phyloP scores from a whole-genome alignment of 2,113 vertebrate genomes.

The Hippopotamus amphibius region DNA sequence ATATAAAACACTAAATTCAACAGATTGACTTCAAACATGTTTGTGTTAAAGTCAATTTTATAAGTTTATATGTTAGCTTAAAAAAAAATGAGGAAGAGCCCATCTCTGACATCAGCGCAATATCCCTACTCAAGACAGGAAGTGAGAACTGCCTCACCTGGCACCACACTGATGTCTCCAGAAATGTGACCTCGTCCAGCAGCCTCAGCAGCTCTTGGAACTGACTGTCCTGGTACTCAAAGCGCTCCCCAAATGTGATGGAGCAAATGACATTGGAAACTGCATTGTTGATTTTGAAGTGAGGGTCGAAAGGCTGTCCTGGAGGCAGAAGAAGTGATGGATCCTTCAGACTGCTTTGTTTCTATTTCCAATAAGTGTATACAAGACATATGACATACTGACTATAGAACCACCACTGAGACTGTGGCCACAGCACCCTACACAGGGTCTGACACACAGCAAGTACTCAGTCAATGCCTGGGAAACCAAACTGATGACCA shows the following conservation, averaged over 20 bases:
- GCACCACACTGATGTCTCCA: slow-evolving; percentile 77
- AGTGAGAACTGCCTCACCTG: slow-evolving; percentile 81
- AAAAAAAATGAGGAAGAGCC: background rate
- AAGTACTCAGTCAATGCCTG: background rate
- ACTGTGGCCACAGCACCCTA: background rate
- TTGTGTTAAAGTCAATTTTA: background rate
- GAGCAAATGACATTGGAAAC: slow-evolving; percentile 92
- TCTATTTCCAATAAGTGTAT: background rate
- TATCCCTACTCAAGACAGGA: background rate
- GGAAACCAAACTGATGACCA: background rate
- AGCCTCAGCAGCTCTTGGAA: slow-evolving; percentile 89
- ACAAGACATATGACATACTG: background rate
- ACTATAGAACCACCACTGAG: background rate
- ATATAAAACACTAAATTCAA: background rate
- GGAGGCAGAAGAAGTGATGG: background rate
- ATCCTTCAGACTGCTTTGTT: background rate
- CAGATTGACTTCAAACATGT: background rate
- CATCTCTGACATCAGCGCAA: background rate
- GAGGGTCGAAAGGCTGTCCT: slow-evolving; percentile 90
- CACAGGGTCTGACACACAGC: background rate
- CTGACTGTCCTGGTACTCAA: slow-evolving; percentile 90
- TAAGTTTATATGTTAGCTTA: background rate
- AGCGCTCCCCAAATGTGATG: slow-evolving; percentile 92
- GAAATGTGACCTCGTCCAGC: slow-evolving; percentile 84
- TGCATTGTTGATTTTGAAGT: slow-evolving; percentile 87